These are phyloP conservation scores for Rhinophrynus dorsalis DNA, from an alignment of 2,797 vertebrate genomes.

Conservation along the genomic window DNA sequence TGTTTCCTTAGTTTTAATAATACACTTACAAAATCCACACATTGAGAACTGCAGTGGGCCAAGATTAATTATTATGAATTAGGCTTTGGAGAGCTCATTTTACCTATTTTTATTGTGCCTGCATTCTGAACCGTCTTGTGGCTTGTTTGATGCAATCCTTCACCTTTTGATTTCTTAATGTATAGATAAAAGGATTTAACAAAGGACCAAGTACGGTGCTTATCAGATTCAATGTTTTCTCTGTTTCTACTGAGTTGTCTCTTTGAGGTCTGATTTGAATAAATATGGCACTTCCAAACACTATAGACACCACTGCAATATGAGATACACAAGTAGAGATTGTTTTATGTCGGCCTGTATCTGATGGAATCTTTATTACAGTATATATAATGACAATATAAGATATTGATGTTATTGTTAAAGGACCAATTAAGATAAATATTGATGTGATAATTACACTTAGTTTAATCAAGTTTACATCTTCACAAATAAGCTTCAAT, in stretches of 20 bases:
- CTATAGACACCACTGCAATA: conserved; percentile 53
- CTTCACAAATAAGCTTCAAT: background rate
- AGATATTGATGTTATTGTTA: background rate
- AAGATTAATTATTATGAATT: too few relatives aligned
- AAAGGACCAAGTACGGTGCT: conserved; percentile 50
- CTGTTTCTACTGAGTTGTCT: conserved; percentile 11
- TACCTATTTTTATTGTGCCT: background rate
- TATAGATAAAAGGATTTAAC: too few relatives aligned
- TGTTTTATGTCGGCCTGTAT: background rate
- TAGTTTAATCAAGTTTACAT: background rate
- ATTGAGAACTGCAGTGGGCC: too few relatives aligned
- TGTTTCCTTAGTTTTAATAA: too few relatives aligned
- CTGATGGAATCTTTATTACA: too few relatives aligned
- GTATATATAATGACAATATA: background rate
- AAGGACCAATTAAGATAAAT: background rate
- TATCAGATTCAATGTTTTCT: conserved; percentile 50
- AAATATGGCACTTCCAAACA: conserved; percentile 57
- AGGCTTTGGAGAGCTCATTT: too few relatives aligned
- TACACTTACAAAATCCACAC: too few relatives aligned
- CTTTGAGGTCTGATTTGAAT: conserved; percentile 38
- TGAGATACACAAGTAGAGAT: too few relatives aligned
- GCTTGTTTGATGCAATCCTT: conserved; percentile 48
- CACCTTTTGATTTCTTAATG: conserved; percentile 54
- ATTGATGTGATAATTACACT: background rate
- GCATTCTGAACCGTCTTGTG: background rate